Evolutionary conservation across 1,140 invertebrate species (phyloP).

Genomic region (Diorhabda carinulata): DNA sequence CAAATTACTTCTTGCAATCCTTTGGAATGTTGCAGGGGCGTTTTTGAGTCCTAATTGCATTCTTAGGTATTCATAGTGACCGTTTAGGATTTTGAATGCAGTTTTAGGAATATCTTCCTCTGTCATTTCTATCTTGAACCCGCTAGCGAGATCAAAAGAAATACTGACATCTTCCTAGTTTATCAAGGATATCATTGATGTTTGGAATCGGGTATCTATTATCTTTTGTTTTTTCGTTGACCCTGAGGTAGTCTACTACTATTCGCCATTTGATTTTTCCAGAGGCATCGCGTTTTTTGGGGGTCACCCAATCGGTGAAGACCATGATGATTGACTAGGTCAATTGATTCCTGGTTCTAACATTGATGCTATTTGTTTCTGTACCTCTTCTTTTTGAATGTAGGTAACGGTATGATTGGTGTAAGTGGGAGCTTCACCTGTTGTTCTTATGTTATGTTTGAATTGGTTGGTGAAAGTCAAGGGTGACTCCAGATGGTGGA

Average conservation of each 20-base stretch:
- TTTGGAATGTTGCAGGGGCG: conserved; percentile 26
- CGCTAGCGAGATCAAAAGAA: too few relatives aligned
- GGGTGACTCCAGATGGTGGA: neutral
- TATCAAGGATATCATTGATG: too few relatives aligned
- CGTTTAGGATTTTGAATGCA: conserved; percentile 21
- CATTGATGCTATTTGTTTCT: too few relatives aligned
- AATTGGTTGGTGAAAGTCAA: conserved; percentile 4
- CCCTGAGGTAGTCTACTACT: too few relatives aligned
- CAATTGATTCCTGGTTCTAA: neutral
- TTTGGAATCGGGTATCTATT: too few relatives aligned
- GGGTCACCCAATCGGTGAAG: neutral
- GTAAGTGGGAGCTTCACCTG: neutral
- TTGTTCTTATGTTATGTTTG: conserved; percentile 5
- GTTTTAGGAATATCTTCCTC: conserved; percentile 25
- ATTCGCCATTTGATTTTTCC: too few relatives aligned
- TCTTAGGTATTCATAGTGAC: conserved; percentile 27
- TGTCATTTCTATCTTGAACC: conserved; percentile 1
- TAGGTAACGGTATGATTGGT: too few relatives aligned
- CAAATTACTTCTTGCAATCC: neutral
- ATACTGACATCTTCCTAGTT: too few relatives aligned
- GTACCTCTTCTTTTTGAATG: too few relatives aligned
- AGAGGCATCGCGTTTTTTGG: too few relatives aligned
- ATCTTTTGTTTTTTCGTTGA: too few relatives aligned
- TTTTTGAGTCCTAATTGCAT: conserved; percentile 32
- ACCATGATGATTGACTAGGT: neutral